These are phyloP conservation scores for Pyrrhia umbra DNA, from an alignment of 2,888 invertebrate species.

Conservation along the genomic window DNA sequence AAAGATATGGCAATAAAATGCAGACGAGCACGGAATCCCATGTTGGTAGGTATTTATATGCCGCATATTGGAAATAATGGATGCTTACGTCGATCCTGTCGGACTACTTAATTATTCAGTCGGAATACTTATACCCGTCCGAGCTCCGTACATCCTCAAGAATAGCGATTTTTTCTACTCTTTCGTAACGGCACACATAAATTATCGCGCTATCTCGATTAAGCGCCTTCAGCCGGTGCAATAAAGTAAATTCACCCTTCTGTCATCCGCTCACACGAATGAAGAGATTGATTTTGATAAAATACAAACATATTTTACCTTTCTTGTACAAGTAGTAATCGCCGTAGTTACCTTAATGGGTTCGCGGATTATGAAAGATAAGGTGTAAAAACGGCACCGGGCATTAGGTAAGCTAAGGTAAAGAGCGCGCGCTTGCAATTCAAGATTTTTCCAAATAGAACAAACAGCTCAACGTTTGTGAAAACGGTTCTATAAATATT, in stretches of 20 bases:
- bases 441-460: constrained; percentile 68
- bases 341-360: constrained; percentile 8
- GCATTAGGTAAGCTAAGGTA: constrained; percentile 26
- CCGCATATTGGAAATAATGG: constrained; percentile 54
- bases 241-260: constrained; percentile 75
- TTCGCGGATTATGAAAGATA: constrained; percentile 20
- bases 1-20: constrained; percentile 58
- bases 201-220: constrained; percentile 71
- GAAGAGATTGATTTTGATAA: constrained; percentile 66
- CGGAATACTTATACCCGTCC: constrained; percentile 47
- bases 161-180: constrained; percentile 49
- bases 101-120: constrained; percentile 58
- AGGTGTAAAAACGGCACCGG: constrained; percentile 25
- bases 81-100: constrained; percentile 43
- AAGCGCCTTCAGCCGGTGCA: constrained; percentile 69
- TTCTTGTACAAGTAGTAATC: not conserved
- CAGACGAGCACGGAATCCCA: constrained; percentile 46
- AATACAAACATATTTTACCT: not conserved
- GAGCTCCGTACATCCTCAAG: constrained; percentile 31
- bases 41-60: constrained; percentile 53
- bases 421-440: constrained; percentile 52
- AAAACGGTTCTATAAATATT: constrained; percentile 74
- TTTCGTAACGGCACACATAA: constrained; percentile 62
- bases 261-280: constrained; percentile 52
- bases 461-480: constrained; percentile 68